Conservation (phyloP, 2,888 invertebrate species). For the Lepidocyrtinus sp. region DNA sequence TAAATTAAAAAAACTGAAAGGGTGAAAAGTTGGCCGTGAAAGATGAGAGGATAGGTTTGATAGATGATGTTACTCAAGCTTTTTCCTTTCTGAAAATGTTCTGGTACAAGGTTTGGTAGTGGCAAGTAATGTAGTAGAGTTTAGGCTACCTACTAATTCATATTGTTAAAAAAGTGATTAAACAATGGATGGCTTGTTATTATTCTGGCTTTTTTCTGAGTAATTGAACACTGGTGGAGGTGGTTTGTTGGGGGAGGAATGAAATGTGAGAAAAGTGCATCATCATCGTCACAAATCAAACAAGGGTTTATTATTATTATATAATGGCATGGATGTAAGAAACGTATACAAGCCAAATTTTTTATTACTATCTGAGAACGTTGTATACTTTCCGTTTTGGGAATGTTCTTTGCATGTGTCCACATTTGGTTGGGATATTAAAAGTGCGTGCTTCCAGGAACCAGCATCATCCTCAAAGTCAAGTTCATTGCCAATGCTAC, state of each 20-base stretch:
- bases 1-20: too few relatives aligned
- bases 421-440: conserved; percentile 12
- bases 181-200: conserved; percentile 24
- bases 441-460: background rate
- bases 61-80: conserved; percentile 2
- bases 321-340: too few relatives aligned
- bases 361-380: background rate
- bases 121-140: too few relatives aligned
- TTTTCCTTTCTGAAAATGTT: background rate
- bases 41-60: too few relatives aligned
- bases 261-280: conserved; percentile 44
- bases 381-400: conserved; percentile 13
- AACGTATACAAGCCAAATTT: too few relatives aligned
- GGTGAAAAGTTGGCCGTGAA: too few relatives aligned
- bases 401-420: conserved; percentile 1
- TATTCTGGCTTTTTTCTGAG: conserved; percentile 7
- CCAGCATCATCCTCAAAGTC: conserved; percentile 3
- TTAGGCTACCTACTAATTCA: too few relatives aligned
- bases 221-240: conserved; percentile 24
- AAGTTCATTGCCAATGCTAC: conserved; percentile 24
- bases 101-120: too few relatives aligned
- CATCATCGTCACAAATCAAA: conserved; percentile 24
- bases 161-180: conserved; percentile 43
- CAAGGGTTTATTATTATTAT: background rate
- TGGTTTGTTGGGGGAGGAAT: conserved; percentile 35